phyloP scores from a whole-genome alignment of 2,113 vertebrate genomes.

The Archocentrus centrarchus region DNA sequence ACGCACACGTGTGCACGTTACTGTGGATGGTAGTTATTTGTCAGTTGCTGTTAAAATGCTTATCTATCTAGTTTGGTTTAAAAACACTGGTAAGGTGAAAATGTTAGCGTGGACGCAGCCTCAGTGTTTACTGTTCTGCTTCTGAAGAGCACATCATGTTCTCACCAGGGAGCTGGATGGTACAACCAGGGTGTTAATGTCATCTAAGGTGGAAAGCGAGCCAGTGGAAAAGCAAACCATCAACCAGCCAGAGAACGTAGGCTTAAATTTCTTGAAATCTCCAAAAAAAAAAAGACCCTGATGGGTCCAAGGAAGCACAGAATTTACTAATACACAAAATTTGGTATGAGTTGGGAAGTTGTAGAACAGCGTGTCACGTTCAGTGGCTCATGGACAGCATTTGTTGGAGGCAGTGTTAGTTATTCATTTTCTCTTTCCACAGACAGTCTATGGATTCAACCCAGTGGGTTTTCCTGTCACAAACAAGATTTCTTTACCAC shows the following conservation, averaged over 20 bases:
- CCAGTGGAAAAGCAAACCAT: not conserved
- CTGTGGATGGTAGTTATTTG: not conserved
- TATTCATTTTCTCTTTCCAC: conserved; percentile 20
- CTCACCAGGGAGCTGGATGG: conserved; percentile 17
- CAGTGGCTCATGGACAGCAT: conserved; percentile 23
- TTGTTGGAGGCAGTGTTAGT: conserved; percentile 32
- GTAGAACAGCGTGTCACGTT: conserved; percentile 6
- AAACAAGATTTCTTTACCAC: conserved; percentile 5
- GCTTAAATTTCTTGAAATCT: not conserved
- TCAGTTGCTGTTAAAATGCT: not conserved
- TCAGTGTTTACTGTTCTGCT: not conserved
- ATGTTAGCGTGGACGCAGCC: not conserved
- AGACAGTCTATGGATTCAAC: conserved; percentile 37
- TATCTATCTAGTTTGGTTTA: not conserved
- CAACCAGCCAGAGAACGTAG: not conserved
- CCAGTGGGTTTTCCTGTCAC: conserved; percentile 50
- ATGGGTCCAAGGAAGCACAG: not conserved
- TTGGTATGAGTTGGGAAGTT: not conserved
- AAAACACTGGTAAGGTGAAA: not conserved
- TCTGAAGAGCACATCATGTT: conserved; percentile 1
- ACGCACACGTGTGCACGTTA: not conserved
- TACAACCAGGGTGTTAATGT: conserved; percentile 12
- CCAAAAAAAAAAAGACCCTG: not conserved
- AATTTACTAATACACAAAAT: not conserved
- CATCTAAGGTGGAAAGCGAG: not conserved